Evolutionary conservation across 1,140 invertebrate genomes (phyloP), one percentile per base, ranked within the genome.

Genomic region (Dendrolimus kikuchii): DNA sequence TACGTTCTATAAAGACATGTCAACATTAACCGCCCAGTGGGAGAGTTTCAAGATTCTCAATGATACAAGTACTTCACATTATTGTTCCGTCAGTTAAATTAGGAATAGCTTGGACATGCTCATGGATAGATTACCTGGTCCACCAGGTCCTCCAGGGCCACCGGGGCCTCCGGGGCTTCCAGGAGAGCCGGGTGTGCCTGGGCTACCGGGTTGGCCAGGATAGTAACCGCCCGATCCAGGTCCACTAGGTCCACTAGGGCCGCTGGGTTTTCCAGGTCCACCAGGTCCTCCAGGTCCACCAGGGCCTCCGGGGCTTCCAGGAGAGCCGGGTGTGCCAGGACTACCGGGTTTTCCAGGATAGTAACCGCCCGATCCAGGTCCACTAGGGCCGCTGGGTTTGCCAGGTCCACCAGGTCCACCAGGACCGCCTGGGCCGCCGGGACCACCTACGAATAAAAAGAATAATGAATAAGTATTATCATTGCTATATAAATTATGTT

Each of bases 281-380:
- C 59, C 58, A 8, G 51, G 50, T 45, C 51, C 9, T 10, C 58
- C 62, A 5, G 44, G 47, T 40, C 44, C 40, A 5, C 70, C 69
- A 1, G 68, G 72, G 5, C 57, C 40, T 0, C 68, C 75, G 6
- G 68, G 70, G 4, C 40, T 0, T 0, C 68, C 62, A 1, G 66
- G 62, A 23, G 48, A 38, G 0, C 76, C 74, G 9, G 66, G 60
- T 2, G 55, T 47, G 1, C 72, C 71, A 48, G 64, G 69, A 0
- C 59, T 59, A 1, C 69, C 69, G 5, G 43, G 43, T 48, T 55
- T 9, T 41, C 40, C 49, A 3, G 51, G 56, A 23, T 49, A 39
- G 37, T 45, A 10, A 7, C 50, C 41, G 8, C 62, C 56, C 1
- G 23, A 23, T 23, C 23, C 23, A 23, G 23, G 23, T 23, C 23